These are phyloP conservation scores for Colletes latitarsis DNA, from an alignment of 1,140 invertebrate species.

Conservation along the genomic window DNA sequence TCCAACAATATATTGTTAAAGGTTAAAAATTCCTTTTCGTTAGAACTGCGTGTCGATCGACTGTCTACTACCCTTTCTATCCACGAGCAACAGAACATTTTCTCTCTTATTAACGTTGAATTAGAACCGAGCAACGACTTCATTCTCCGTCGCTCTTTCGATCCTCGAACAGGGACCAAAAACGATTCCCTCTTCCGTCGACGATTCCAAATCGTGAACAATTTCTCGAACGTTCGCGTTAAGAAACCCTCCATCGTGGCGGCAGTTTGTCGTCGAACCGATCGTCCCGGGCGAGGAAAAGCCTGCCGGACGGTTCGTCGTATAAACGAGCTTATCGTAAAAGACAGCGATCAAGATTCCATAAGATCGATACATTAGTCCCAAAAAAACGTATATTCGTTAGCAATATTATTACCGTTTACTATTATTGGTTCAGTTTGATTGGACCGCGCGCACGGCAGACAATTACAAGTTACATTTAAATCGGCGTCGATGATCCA, in stretches of 20 bases:
- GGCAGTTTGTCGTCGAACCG: background rate
- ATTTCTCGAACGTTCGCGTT: background rate
- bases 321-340: slow-evolving; percentile 8
- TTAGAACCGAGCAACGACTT: no score
- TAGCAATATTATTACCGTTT: slow-evolving; percentile 54
- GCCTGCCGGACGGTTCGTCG: background rate
- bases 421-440: slow-evolving; percentile 63
- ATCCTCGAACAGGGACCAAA: no score
- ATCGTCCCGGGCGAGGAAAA: background rate
- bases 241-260: background rate
- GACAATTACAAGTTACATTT: background rate
- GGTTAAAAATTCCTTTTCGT: no score
- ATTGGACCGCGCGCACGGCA: slow-evolving; percentile 55
- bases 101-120: background rate
- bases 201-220: no score
- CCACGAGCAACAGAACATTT: background rate
- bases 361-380: slow-evolving; percentile 19
- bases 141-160: no score
- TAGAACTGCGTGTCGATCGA: no score
- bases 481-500: background rate
- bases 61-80: no score
- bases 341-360: slow-evolving; percentile 7
- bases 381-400: background rate
- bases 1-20: no score
- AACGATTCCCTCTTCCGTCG: no score